Evolutionary conservation across 92 coral and sea anemone species (phyloP), one percentile per base, ranked within the genome.

Genomic region (Zoanthus solanderi): DNA sequence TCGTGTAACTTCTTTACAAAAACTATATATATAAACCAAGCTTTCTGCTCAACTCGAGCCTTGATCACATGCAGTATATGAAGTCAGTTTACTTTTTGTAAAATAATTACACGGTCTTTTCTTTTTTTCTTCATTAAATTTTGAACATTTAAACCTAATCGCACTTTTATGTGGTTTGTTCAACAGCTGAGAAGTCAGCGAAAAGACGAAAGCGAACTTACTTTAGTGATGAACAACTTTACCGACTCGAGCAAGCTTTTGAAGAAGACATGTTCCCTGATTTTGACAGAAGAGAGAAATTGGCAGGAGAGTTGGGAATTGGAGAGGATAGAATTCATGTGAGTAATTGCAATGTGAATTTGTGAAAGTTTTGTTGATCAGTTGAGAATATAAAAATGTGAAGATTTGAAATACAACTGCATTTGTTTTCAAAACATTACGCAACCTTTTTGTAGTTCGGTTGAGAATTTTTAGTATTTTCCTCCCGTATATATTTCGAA

Each of bases 251-350:
- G 65, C 94, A 91, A 13, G 76, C 88, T 30, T 94, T 94, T 79
- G 72, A 57, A 68, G 54, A 87, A n/a, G 91, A 94, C 30, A 73
- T 31, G 74, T 94, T 91, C 52, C 96, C 96, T 9, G 96, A 94
- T 0, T 87, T 91, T 30, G 83, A 66, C 30, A 83, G 76, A 30
- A 87, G 96, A 87, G 93, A 91, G 6, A 42, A 79, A 23, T 79
- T 94, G 13, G 88, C 96, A 23, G 78, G 58, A 12, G 93, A 94
- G 34, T 89, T 94, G 7, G 94, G 90, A 12, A 89, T 94, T 61
- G 72, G 86, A 66, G 96, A 94, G 65, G 94, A 91, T 61, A 78
- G 93, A 32, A 90, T 94, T 60, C 94, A 94, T 89, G 94, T 93
- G 84, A 76, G 87, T 79, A 18, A 5, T 12, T 42, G 58, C 2